Percentiles rank a stretch among this genome's conserved stretches.
phyloP scores from a whole-genome alignment of 1,140 invertebrate species.

The Conus ventricosus region DNA sequence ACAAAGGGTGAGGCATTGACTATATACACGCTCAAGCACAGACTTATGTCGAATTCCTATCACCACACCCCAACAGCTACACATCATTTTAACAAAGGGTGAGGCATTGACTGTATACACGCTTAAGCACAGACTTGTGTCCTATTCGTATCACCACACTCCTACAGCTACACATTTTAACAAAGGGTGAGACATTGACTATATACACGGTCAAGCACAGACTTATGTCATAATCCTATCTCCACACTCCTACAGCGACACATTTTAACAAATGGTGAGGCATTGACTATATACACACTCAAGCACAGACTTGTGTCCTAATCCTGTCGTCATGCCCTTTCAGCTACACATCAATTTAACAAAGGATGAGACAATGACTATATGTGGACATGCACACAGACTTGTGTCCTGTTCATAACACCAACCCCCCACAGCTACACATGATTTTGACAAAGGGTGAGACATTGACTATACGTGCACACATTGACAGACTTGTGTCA shows the following conservation, averaged over 20 bases:
- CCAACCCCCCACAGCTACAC: constrained; percentile 54
- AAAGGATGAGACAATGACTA: constrained; percentile 50
- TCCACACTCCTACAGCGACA: constrained; percentile 52
- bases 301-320: constrained; percentile 28
- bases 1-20: constrained; percentile 42
- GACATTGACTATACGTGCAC: too few relatives aligned
- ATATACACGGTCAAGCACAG: constrained; percentile 36
- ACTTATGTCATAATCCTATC: constrained; percentile 63
- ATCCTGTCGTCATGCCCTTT: constrained; percentile 57
- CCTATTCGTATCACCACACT: constrained; percentile 62
- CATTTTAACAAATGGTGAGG: constrained; percentile 60
- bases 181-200: constrained; percentile 46
- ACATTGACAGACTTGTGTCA: too few relatives aligned
- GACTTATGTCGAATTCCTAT: constrained; percentile 59
- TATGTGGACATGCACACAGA: constrained; percentile 34
- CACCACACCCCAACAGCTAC: constrained; percentile 54
- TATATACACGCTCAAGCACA: too few relatives aligned
- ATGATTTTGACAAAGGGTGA: constrained; percentile 60
- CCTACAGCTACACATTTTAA: constrained; percentile 57
- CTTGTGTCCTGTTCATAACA: constrained; percentile 63
- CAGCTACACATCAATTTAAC: constrained; percentile 60
- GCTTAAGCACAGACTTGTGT: constrained; percentile 46
- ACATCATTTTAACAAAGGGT: constrained; percentile 62
- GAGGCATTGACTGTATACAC: constrained; percentile 42
- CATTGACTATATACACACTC: too few relatives aligned